phyloP scores from a whole-genome alignment of 2,888 invertebrate species.

The Arctia plantaginis region DNA sequence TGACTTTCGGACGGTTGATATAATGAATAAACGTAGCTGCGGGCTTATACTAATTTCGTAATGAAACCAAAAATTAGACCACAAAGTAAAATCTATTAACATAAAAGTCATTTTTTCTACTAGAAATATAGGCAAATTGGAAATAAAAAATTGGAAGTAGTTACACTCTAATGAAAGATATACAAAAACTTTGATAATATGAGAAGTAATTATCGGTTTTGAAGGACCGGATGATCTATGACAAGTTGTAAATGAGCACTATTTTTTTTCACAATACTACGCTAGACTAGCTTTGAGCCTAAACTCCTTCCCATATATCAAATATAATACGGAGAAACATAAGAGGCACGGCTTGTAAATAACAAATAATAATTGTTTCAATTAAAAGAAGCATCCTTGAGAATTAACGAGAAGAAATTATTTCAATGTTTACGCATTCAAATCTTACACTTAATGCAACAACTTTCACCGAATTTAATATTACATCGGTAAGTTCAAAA shows the following conservation, averaged over 20 bases:
- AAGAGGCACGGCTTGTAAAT: background rate
- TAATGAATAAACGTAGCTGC: too few relatives aligned
- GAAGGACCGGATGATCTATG: too few relatives aligned
- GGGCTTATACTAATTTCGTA: too few relatives aligned
- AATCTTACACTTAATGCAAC: conserved; percentile 34
- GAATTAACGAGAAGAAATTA: conserved; percentile 5
- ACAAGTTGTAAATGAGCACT: background rate
- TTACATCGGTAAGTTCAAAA: conserved; percentile 29
- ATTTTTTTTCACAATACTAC: background rate
- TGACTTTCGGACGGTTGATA: too few relatives aligned
- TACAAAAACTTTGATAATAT: too few relatives aligned
- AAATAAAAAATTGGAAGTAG: too few relatives aligned
- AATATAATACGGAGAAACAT: background rate
- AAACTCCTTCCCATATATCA: background rate
- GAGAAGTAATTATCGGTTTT: too few relatives aligned
- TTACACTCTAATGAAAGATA: too few relatives aligned
- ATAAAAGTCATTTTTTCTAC: too few relatives aligned
- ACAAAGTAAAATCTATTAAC: too few relatives aligned
- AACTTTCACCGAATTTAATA: conserved; percentile 45
- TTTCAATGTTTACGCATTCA: conserved; percentile 8
- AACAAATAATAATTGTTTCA: background rate
- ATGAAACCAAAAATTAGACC: too few relatives aligned
- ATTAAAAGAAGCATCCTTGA: conserved; percentile 7
- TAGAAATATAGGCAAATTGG: background rate
- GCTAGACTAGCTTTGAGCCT: background rate